These are phyloP conservation scores for Magallana ariakensis DNA, from an alignment of 1,140 invertebrate genomes.

Conservation along the genomic window DNA sequence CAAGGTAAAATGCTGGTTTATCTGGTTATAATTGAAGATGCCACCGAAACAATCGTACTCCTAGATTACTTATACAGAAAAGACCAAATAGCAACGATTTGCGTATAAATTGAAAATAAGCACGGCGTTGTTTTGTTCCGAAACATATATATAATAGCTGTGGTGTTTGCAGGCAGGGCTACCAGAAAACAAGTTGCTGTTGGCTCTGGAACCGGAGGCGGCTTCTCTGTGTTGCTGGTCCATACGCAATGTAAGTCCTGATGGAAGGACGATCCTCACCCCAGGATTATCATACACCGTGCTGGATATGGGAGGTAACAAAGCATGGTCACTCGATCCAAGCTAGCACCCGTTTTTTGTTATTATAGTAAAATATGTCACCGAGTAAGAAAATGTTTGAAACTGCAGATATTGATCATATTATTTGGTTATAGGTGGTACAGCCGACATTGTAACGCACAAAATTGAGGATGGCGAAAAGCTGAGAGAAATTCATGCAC, in stretches of 20 bases:
- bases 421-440: conserved; percentile 53
- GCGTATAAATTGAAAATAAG: no score
- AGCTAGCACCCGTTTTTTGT: no score
- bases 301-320: conserved; percentile 54
- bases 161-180: not conserved
- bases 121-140: no score
- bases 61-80: no score
- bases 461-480: conserved; percentile 47
- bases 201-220: conserved; percentile 46
- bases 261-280: conserved; percentile 21
- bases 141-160: no score
- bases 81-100: no score
- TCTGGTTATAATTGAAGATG: not conserved
- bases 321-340: no score
- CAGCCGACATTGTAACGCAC: conserved; percentile 61
- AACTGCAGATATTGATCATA: no score
- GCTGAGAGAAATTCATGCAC: conserved; percentile 42
- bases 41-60: no score
- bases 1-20: not conserved
- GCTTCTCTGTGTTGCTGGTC: conserved; percentile 37
- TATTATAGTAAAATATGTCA: no score
- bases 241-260: conserved; percentile 25
- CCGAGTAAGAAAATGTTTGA: no score
- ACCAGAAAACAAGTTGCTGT: not conserved
- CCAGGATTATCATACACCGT: conserved; percentile 50